Percentiles rank a stretch among this genome's conserved stretches.
Evolutionary conservation across 2,113 vertebrate genomes (phyloP).

Genomic region (Phylloscopus trochiloides): DNA sequence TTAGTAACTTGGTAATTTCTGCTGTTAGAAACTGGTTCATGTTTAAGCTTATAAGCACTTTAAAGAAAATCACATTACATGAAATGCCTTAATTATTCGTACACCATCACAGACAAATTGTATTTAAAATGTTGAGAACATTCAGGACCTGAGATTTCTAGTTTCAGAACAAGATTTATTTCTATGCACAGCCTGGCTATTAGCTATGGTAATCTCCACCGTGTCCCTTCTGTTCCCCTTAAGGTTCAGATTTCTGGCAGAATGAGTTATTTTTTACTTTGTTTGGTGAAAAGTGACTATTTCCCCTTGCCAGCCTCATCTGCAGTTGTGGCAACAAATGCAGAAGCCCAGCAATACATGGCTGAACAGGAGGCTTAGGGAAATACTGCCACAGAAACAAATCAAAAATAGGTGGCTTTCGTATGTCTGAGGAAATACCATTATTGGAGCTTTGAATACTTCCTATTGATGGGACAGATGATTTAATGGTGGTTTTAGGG

Average conservation of each 20-base stretch:
- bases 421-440: background rate
- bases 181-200: background rate
- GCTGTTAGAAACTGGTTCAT: background rate
- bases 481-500: background rate
- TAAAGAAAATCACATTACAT: background rate
- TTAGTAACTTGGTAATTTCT: background rate
- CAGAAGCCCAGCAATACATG: background rate
- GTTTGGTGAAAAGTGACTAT: background rate
- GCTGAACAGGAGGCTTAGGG: background rate
- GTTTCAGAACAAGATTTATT: background rate
- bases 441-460: background rate
- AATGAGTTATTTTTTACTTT: background rate
- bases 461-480: background rate
- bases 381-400: background rate
- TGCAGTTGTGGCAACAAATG: background rate
- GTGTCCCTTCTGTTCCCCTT: background rate
- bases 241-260: background rate
- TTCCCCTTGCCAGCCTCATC: background rate
- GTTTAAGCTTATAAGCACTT: background rate
- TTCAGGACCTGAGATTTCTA: background rate
- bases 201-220: accelerated
- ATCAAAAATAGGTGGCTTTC: background rate
- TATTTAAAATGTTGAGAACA: background rate
- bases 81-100: background rate
- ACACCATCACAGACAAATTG: accelerated